Evolutionary conservation across 2,797 vertebrate genomes (phyloP), one percentile per base, ranked within the genome.

Genomic region (Hippopotamyrus pictus): DNA sequence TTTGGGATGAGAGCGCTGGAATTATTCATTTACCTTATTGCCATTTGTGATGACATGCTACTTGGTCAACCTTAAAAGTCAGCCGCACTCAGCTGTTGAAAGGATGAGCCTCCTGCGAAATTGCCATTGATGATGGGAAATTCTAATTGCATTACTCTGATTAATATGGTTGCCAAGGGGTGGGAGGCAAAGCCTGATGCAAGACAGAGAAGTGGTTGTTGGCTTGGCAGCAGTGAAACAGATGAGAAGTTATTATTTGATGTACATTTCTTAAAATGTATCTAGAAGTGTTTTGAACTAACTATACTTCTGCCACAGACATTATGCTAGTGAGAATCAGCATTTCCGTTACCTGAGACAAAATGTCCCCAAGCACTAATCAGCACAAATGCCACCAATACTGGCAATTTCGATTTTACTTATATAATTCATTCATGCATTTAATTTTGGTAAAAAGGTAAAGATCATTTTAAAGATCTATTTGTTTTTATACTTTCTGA

Each of bases 121-220:
- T 54, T 57, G 69, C 69, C 69, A 82, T 79, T 82, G 50, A 88
- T 88, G 53, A 82, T 79, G 88, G 65, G 6, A 82, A 82, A 88
- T 82, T 88, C 46, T 88, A 88, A 79, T 79, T 82, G 79, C 69
- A 54, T 46, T 79, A 48, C 29, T 57, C 25, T 79, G 46, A 88
- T 88, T 88, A 82, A 88, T 79, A 54, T 29, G 88, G 69, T 17
- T 76, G 69, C 29, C 69, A 19, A 37, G 33, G 69, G 69, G 14
- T 41, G 50, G 65, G 65, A 50, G 33, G 51, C 22, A 4, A 29
- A 79, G 29, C 48, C 48, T 46, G 17, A n/a, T 73, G 59, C 48
- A 29, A 51, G 65, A 5, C 48, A 79, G 69, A n/a, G 44, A 46
- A 88, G 87, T 73, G 46, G 22, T 44, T 76, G 62, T 22, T 73